Evolutionary conservation across 2,113 vertebrate species (phyloP).

Genomic region (Tachuris rubrigastra): DNA sequence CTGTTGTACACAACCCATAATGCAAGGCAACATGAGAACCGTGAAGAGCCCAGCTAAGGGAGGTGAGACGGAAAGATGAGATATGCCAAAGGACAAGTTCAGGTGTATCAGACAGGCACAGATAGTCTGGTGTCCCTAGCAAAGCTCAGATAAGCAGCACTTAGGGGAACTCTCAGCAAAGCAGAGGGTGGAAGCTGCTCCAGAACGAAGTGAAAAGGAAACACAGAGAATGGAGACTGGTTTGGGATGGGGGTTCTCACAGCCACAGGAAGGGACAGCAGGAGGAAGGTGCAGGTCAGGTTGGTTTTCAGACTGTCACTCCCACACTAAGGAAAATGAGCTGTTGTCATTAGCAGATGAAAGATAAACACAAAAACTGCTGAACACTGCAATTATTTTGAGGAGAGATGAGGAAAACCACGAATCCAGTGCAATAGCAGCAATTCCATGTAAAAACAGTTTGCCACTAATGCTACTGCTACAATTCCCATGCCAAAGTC

Average conservation of each 20-base stretch:
- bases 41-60: not conserved
- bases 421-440: not conserved
- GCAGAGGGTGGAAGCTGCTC: not conserved
- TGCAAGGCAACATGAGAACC: not conserved
- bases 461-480: not conserved
- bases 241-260: not conserved
- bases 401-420: not conserved
- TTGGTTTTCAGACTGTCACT: not conserved
- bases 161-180: not conserved
- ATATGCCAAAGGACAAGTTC: not conserved
- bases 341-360: not conserved
- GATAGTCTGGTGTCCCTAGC: not conserved
- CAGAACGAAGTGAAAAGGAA: not conserved
- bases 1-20: not conserved
- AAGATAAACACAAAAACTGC: not conserved
- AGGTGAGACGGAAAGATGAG: not conserved
- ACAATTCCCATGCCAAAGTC: not conserved
- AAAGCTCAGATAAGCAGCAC: not conserved
- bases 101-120: not conserved
- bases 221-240: not conserved
- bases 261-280: not conserved
- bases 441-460: not conserved
- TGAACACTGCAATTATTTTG: not conserved
- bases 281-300: not conserved
- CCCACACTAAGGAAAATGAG: not conserved